Conservation (phyloP, 2,888 invertebrate genomes). For the Onchidella celtica region DNA sequence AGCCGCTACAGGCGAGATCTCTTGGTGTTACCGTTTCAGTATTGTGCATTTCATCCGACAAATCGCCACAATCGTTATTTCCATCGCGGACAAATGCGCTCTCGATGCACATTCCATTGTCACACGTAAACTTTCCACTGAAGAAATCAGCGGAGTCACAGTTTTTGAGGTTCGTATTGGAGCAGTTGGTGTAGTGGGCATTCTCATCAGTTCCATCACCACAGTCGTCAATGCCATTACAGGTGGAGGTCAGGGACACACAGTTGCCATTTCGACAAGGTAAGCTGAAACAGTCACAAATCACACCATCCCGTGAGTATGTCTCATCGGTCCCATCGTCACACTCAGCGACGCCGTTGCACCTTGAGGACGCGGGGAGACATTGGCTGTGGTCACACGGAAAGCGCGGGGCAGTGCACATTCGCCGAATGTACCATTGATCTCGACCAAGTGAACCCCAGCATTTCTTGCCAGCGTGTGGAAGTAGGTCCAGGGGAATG, state of each 20-base stretch:
- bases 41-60: background rate
- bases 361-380: background rate
- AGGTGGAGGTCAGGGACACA: background rate
- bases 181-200: background rate
- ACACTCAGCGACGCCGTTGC: background rate
- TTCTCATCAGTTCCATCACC: slow-evolving; percentile 7
- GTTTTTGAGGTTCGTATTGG: background rate
- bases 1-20: background rate
- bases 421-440: too few relatives aligned
- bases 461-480: too few relatives aligned
- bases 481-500: too few relatives aligned
- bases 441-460: too few relatives aligned
- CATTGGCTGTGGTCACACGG: too few relatives aligned
- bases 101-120: background rate
- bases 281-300: background rate
- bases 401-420: too few relatives aligned
- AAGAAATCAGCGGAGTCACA: background rate
- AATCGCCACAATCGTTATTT: background rate
- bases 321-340: background rate
- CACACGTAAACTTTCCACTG: background rate
- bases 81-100: background rate
- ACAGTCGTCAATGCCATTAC: slow-evolving; percentile 8
- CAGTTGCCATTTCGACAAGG: background rate
- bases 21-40: background rate
- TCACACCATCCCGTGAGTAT: background rate